phyloP scores from a whole-genome alignment of 2,797 vertebrate species.

The Tympanoctomys barrerae region DNA sequence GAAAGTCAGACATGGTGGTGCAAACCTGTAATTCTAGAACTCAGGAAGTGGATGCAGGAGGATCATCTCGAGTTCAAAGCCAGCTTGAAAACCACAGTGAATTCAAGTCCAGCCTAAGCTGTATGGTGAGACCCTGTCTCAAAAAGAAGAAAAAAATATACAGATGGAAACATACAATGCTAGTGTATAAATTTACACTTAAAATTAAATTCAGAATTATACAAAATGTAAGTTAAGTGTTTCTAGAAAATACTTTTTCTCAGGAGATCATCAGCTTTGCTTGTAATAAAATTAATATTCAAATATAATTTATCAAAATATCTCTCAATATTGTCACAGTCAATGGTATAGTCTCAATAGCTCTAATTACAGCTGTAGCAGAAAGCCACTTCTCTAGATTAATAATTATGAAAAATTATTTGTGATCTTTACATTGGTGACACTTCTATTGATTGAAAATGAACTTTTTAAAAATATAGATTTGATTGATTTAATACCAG shows the following conservation, averaged over 20 bases:
- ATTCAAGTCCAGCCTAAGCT: not conserved
- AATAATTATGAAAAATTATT: slow-evolving; percentile 25
- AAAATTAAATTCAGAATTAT: slow-evolving; percentile 20
- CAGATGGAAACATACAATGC: slow-evolving; percentile 6
- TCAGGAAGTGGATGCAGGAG: not conserved
- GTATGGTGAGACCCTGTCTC: not conserved
- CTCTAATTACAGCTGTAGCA: not conserved
- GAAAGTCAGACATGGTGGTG: not conserved
- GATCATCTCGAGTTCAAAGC: not conserved
- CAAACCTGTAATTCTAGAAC: not conserved
- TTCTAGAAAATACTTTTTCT: slow-evolving; percentile 12
- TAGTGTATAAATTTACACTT: not conserved
- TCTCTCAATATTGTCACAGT: not conserved
- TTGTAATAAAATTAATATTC: slow-evolving; percentile 31
- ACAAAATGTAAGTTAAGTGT: slow-evolving; percentile 24
- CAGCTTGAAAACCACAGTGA: not conserved
- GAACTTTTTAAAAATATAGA: slow-evolving; percentile 5
- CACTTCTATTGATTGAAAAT: slow-evolving; percentile 39
- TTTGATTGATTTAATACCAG: not conserved
- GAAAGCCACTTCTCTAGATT: slow-evolving; percentile 1
- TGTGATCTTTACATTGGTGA: not conserved
- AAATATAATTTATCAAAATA: not conserved
- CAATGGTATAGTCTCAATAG: not conserved
- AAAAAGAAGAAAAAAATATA: not conserved
- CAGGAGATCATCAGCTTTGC: not conserved